A percentile compares a stretch with the other conserved stretches of the same genome.
phyloP scores from a whole-genome alignment of 2,113 vertebrate species.

The Ardeotis arabs region DNA sequence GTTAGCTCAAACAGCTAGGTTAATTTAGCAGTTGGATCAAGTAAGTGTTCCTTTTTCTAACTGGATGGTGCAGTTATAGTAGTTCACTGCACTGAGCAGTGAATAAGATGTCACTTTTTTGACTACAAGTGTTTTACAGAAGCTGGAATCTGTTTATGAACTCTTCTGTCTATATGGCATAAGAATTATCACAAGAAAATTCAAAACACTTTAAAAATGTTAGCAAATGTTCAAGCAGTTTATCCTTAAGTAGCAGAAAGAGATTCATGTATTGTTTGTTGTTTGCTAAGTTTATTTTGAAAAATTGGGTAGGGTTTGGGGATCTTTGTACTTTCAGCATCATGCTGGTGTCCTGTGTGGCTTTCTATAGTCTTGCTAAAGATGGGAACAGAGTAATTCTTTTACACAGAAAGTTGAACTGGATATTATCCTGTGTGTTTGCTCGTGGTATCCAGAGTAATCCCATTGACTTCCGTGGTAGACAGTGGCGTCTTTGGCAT shows the following conservation, averaged over 20 bases:
- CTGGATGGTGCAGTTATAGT: not conserved
- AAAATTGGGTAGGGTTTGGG: not conserved
- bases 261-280: not conserved
- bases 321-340: not conserved
- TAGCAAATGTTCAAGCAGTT: not conserved
- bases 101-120: not conserved
- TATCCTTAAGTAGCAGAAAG: not conserved
- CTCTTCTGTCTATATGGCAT: not conserved
- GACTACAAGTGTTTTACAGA: not conserved
- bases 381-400: not conserved
- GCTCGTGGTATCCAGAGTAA: not conserved
- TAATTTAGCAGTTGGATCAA: not conserved
- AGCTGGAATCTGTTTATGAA: not conserved
- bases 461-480: not conserved
- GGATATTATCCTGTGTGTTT: not conserved
- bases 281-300: not conserved
- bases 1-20: not conserved
- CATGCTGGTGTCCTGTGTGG: not conserved
- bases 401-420: not conserved
- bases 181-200: not conserved
- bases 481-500: not conserved
- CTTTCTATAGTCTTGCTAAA: not conserved
- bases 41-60: not conserved
- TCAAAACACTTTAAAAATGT: not conserved
- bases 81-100: not conserved